Evolutionary conservation across 2,888 invertebrate species (phyloP).

Genomic region (Cantharis nigra): DNA sequence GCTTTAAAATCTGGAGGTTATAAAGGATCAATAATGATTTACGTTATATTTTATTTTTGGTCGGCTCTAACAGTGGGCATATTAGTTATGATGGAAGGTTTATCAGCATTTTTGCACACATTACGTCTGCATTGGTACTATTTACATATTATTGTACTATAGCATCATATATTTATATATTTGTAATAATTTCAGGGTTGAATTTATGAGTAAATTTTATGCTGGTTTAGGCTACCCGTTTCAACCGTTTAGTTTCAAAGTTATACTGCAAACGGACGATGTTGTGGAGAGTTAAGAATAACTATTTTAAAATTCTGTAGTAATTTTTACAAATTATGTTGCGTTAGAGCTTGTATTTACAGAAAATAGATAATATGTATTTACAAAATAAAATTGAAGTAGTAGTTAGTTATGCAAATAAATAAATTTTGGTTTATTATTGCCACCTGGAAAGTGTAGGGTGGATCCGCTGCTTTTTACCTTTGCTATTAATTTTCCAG

Average conservation of each 20-base stretch:
- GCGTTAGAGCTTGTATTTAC: background rate
- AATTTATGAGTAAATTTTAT: conserved; percentile 79
- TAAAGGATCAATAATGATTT: conserved; percentile 61
- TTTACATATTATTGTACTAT: background rate
- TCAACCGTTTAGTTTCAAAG: conserved; percentile 70
- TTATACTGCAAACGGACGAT: conserved; percentile 56
- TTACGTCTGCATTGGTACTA: conserved; percentile 83
- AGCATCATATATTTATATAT: background rate
- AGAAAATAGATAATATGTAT: background rate
- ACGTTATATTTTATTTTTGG: conserved; percentile 75
- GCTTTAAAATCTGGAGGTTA: conserved; percentile 44
- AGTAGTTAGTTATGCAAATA: background rate
- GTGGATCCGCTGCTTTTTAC: too few species aligned
- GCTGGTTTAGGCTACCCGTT: conserved; percentile 68
- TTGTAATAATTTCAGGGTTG: conserved; percentile 65
- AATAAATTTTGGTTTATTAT: background rate
- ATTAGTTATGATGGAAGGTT: conserved; percentile 87
- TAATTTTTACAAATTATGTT: background rate
- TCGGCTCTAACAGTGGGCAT: conserved; percentile 81
- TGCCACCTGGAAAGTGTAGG: too few species aligned
- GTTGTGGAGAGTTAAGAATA: conserved; percentile 33
- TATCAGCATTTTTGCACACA: conserved; percentile 89
- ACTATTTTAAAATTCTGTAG: background rate
- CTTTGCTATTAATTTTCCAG: too few species aligned
- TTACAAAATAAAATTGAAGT: background rate